Conservation (phyloP, 1,140 invertebrate genomes). For the Pseudomyrmex pallidus region DNA sequence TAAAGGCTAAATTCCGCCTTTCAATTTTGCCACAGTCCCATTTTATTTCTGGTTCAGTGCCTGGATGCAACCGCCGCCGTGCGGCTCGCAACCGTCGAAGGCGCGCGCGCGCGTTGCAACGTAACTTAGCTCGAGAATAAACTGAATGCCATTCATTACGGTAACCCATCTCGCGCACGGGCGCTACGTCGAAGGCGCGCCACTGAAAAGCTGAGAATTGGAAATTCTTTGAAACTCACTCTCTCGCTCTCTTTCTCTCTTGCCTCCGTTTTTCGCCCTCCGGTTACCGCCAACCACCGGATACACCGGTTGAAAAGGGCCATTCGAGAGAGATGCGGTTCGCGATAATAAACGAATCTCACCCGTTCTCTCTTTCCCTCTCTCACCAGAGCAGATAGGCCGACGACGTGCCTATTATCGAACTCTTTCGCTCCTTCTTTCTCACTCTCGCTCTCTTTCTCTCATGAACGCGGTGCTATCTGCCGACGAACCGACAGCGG, state of each 20-base stretch:
- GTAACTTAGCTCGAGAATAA: constrained; percentile 79
- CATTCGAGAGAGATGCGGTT: constrained; percentile 65
- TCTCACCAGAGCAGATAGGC: constrained; percentile 54
- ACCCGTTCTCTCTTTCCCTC: not conserved
- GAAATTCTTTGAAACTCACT: constrained; percentile 79
- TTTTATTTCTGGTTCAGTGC: constrained; percentile 71
- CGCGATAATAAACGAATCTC: constrained; percentile 72
- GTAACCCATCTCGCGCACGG: constrained; percentile 67
- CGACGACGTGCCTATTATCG: constrained; percentile 65
- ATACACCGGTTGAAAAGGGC: constrained; percentile 61
- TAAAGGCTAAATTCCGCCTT: constrained; percentile 73
- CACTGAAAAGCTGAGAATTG: constrained; percentile 80
- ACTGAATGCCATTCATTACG: constrained; percentile 83
- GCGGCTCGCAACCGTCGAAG: not conserved
- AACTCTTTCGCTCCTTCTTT: not conserved
- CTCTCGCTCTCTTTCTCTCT: not conserved
- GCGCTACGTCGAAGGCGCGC: constrained; percentile 70
- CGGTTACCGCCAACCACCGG: constrained; percentile 25
- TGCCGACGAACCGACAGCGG: not conserved
- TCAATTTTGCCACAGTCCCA: constrained; percentile 72
- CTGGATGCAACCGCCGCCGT: constrained; percentile 55
- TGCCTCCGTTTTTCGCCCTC: constrained; percentile 31
- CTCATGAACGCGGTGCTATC: constrained; percentile 18
- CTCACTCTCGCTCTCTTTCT: too few relatives aligned
- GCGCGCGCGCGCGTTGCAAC: constrained; percentile 60